Evolutionary conservation across 2,888 invertebrate genomes (phyloP), one percentile per base, ranked within the genome.

Genomic region (Limnephilus marmoratus): DNA sequence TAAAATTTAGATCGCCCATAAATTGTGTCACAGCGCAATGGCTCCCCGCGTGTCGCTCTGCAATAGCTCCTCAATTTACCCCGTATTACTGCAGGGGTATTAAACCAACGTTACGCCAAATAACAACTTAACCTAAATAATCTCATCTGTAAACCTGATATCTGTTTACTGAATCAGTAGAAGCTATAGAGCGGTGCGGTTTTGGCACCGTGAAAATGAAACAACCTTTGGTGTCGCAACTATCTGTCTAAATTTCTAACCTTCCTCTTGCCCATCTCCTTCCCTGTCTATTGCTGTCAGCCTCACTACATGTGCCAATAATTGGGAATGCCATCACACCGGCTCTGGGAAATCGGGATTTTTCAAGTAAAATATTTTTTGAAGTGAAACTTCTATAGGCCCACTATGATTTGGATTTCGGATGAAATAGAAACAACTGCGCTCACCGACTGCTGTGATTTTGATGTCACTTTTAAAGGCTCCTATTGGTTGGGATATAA

Each of bases 1-100:
- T 88, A 88, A 88, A 88, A 80, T 88, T 80, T 88, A 88, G 68
- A 87, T 87, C 83, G n/a, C n/a, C 86, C 86, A 86, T 86, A 86
- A 86, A 86, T 86, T 86, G 86, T 49, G 49, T 86, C 45, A 49
- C 86, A 45, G 86, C 37, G 86, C 45, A 86, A 45, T 86, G 45
- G 86, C 41, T 86, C 45, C 86, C 24, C 45, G 45, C 29, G 11
- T 45, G 29, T 41, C 41, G 86, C 86, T 68, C 24, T 86, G 86
- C 86, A 85, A 85, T 83, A 83, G 41, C 41, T 41, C 86, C 45
- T 45, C 86, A 86, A 49, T 86, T 45, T 45, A 86, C 86, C 45
- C 49, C n/a, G 29, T 49, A 29, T 68, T 82, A 82, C 29, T 9
- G 68, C 68, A 68, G 68, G 68, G 68, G n/a, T 24, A 24, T 68